Base-by-base conservation (phyloP, 1,140 invertebrate species). In the Bombus superbus region DNA sequence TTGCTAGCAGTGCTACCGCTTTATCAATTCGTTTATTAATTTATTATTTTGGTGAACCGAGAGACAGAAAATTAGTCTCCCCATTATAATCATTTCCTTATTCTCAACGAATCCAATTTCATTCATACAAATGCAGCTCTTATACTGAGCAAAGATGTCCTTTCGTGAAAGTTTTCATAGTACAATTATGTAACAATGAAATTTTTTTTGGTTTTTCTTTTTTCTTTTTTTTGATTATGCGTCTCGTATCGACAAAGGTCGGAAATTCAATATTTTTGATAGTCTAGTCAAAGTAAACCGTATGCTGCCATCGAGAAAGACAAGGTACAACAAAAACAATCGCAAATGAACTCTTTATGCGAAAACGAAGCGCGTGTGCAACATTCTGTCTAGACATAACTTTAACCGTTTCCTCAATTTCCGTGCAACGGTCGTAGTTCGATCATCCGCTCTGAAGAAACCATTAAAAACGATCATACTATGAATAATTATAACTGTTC, bases 401-500 rank as follows among this genome's bases (percentile, higher is more conserved):
- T 28, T 42, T 18, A n/a, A 77, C 15, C 15, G 11, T 15, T 40
- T 77, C 22, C 47, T 75, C 11, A 28, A 38, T 10, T 42, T 22
- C 15, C 28, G 9, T 42, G 3, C 2, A 53, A 71, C 4, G 15
- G 9, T 57, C 11, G 25, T 22, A n/a, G 6, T 44, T 68, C 42
- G 13, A 47, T 47, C 25, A 53, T 42, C 25, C 38, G 25, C 22
- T 44, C 59, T 32, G 42, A 76, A 76, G 80, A 62, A 74, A 90
- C 25, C 57, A 64, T 62, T 75, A 69, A 64, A 82, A 88, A 86
- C 64, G 53, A 85, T 79, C 13, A n/a, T n/a, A 28, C 40, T 62
- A 66, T 32, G 57, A 75, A 68, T 64, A 78, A 88, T 73, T 68
- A 85, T 68, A 88, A 59, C 57, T 68, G 57, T 40, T 89, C 88